Conservation (phyloP, 2,888 invertebrate species). For the Lasioglossum zephyrum region DNA sequence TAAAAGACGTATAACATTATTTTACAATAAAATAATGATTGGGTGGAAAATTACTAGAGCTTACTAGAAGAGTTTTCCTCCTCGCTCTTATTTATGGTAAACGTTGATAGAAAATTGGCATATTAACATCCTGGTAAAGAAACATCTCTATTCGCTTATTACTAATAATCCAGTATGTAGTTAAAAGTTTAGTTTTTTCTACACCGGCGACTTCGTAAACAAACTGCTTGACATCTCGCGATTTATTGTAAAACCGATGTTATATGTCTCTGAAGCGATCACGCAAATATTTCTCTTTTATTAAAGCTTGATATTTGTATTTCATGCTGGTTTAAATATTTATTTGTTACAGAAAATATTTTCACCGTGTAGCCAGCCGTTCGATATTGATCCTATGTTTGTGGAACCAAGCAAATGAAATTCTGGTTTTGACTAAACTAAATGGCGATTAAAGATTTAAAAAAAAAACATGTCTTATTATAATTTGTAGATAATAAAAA, state of each 20-base stretch:
- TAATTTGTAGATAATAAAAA: no score
- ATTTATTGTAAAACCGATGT: neutral
- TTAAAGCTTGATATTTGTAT: neutral
- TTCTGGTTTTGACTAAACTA: neutral
- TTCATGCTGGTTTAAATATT: neutral
- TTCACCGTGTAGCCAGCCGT: neutral
- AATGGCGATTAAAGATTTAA: neutral
- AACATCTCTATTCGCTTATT: neutral
- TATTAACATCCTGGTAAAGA: neutral
- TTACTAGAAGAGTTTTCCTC: no score
- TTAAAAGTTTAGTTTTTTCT: neutral
- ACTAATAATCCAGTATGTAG: neutral
- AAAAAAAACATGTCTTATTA: neutral
- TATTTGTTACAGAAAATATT: neutral
- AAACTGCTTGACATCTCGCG: neutral
- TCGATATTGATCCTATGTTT: neutral
- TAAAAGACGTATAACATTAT: no score
- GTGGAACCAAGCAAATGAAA: neutral
- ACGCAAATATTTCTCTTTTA: neutral
- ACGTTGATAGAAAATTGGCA: neutral
- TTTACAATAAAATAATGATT: neutral
- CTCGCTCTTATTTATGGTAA: no score
- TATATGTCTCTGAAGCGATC: neutral
- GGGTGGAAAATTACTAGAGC: no score
- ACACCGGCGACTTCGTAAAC: neutral